Conservation (phyloP, 2,113 vertebrate genomes). For the Castor canadensis region DNA sequence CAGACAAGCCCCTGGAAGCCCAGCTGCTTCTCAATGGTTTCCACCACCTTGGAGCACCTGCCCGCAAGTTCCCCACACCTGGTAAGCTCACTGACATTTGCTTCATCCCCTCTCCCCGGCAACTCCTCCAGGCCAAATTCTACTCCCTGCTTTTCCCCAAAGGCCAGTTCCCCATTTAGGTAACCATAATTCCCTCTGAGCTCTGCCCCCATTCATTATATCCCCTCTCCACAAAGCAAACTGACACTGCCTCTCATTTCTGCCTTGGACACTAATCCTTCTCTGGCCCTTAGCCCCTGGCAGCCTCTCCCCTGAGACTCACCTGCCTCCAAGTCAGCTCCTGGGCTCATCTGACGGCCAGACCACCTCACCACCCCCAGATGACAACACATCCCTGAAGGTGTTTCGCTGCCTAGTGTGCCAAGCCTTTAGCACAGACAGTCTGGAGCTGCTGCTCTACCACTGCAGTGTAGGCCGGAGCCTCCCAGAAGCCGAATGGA, state of each 20-base stretch:
- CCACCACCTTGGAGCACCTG: constrained; percentile 64
- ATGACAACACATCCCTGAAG: constrained; percentile 60
- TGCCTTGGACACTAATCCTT: background rate
- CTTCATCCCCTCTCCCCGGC: no score
- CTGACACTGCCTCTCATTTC: background rate
- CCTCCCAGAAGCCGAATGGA: constrained; percentile 82
- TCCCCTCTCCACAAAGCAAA: background rate
- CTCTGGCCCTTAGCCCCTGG: constrained; percentile 64
- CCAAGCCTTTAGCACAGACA: constrained; percentile 83
- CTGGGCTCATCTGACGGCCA: constrained; percentile 65
- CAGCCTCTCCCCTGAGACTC: constrained; percentile 73
- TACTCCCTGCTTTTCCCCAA: background rate
- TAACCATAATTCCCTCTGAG: background rate
- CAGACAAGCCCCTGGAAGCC: constrained; percentile 76
- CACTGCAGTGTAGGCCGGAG: constrained; percentile 80
- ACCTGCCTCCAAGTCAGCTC: constrained; percentile 72
- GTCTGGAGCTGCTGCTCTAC: constrained; percentile 80
- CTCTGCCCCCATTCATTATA: background rate
- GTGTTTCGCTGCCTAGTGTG: constrained; percentile 83
- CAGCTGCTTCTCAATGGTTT: constrained; percentile 80
- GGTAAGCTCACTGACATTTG: constrained; percentile 61
- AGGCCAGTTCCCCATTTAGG: background rate
- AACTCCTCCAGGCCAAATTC: background rate
- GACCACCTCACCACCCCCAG: constrained; percentile 67
- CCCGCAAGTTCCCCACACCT: constrained; percentile 68